These are phyloP conservation scores for Jordanella pulchra DNA, from an alignment of 2,797 vertebrate species.

Conservation along the genomic window DNA sequence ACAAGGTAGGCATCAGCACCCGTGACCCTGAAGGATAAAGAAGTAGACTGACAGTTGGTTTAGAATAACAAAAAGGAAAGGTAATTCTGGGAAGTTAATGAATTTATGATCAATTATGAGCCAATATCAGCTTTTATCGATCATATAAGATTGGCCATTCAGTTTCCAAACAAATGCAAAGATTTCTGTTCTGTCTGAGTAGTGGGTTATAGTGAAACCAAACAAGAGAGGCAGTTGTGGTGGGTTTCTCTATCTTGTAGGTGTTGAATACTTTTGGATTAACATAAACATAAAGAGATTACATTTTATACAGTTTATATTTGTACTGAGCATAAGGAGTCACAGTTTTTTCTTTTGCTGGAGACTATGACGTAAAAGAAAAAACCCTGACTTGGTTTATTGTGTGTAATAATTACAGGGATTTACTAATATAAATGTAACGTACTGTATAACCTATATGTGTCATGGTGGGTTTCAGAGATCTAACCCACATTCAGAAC, in stretches of 20 bases:
- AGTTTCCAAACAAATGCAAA: neutral
- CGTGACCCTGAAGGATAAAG: no score
- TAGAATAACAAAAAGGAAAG: neutral
- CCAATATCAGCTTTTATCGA: neutral
- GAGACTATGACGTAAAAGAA: no score
- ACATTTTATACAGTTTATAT: no score
- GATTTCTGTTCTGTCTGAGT: neutral
- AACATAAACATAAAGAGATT: neutral
- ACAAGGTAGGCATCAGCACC: no score
- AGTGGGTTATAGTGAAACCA: neutral
- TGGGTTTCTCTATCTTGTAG: neutral
- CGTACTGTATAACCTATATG: no score
- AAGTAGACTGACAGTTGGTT: neutral
- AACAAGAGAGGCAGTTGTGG: neutral
- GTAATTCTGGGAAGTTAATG: neutral
- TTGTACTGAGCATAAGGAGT: no score
- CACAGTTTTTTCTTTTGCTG: no score
- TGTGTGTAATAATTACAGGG: no score
- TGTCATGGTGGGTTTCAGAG: no score
- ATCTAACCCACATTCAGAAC: no score
- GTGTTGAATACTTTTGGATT: neutral
- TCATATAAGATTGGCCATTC: constrained; percentile 20
- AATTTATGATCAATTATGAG: neutral
- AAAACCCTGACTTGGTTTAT: no score
- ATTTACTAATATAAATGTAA: no score